Evolutionary conservation across 1,140 invertebrate species (phyloP), one percentile per base, ranked within the genome.

Genomic region (Meloidogyne chitwoodi): DNA sequence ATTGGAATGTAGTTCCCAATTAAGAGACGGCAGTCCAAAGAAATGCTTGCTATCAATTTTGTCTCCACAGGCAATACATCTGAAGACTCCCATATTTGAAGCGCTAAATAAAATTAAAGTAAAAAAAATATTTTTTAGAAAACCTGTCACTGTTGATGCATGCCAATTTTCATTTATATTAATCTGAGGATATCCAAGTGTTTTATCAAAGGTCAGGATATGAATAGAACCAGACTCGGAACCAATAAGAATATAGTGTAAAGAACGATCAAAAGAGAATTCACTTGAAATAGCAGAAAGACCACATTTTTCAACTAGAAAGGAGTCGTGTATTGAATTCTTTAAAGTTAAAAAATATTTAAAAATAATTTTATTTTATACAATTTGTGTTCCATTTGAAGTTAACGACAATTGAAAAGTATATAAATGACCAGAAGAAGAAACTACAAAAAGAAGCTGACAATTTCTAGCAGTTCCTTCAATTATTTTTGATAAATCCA

Each of bases 71-170:
- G 8, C 16, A 38, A 31, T 24, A 24, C 38, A 22, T 19, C 1
- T 26, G 31, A 1, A 27, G 16, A 44, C 6, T 4, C 6, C 41
- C 44, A 44, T 19, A 61, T 44, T 69, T 69, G 16, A 44, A 69
- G 68, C 0, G 68, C 68, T 69, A 29, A 69, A 19, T 16, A 44
- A 2, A 48, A 16, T n/a, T 56, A n/a, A 56, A n/a, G 0, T 38
- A 6, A 26, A 16, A 34, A 4, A 27, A 34, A 2, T 29, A 14
- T 4, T 68, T 29, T n/a, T 66, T 3, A 19, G 6, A 10, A 44
- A 26, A 69, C 68, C 68, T 24, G 68, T 69, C 10, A 69, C 10
- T 10, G 68, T 69, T 19, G 68, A 69, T 6, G 68, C 68, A 69
- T 69, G 68, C 68, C 34, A 69, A 69, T 44, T 29, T 38, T 38